phyloP scores from a whole-genome alignment of 2,888 invertebrate species.

The Dione juno region DNA sequence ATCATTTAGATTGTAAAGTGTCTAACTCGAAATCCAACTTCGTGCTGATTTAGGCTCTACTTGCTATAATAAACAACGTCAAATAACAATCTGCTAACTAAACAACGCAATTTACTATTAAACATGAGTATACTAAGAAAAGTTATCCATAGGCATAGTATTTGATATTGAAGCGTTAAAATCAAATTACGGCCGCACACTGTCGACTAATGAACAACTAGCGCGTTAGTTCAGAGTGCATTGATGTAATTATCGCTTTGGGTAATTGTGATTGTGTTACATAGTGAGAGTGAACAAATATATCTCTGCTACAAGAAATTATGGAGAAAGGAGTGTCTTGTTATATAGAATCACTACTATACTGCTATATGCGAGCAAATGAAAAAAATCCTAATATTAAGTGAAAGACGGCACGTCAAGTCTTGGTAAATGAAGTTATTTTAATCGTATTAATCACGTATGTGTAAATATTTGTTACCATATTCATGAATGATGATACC shows the following conservation, averaged over 20 bases:
- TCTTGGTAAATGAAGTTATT: too few relatives aligned
- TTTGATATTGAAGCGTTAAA: conserved; percentile 23
- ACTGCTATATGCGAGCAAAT: too few relatives aligned
- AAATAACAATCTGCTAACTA: conserved; percentile 20
- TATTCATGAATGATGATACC: too few relatives aligned
- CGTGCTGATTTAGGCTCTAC: conserved; percentile 17
- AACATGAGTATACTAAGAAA: conserved; percentile 25
- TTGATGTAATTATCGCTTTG: background rate
- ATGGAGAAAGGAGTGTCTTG: too few relatives aligned
- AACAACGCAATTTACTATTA: conserved; percentile 20
- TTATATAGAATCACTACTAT: too few relatives aligned
- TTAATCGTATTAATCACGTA: too few relatives aligned
- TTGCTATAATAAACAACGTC: conserved; percentile 20
- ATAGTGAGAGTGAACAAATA: background rate
- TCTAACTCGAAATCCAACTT: conserved; percentile 3
- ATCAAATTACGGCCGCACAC: conserved; percentile 26
- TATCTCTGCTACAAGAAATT: background rate
- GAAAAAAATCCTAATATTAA: too few relatives aligned
- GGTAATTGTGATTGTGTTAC: background rate
- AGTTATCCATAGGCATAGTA: conserved; percentile 24
- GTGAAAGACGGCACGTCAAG: too few relatives aligned
- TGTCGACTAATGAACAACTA: conserved; percentile 3
- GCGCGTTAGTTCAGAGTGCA: background rate
- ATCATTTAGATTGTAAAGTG: background rate
- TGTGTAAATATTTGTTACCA: too few relatives aligned